These are phyloP conservation scores for Pygocentrus nattereri DNA, from an alignment of 2,797 vertebrate species.

Conservation along the genomic window DNA sequence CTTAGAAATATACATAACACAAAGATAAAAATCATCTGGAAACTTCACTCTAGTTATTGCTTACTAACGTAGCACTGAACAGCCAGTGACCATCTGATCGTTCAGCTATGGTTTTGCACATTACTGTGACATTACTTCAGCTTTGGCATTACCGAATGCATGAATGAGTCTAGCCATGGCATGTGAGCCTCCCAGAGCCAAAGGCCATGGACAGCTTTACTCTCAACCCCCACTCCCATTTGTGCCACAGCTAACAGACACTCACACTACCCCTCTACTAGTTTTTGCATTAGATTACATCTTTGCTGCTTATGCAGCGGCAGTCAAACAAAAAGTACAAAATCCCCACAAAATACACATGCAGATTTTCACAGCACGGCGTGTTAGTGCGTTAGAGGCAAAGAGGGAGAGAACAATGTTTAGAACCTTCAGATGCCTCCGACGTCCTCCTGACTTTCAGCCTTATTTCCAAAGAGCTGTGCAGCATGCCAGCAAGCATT, in stretches of 20 bases:
- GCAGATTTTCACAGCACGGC: constrained; percentile 68
- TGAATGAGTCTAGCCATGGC: not conserved
- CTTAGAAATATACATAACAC: no score
- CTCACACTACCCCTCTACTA: no score
- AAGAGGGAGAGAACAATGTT: constrained; percentile 42
- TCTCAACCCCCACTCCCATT: not conserved
- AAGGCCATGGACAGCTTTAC: not conserved
- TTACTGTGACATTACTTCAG: not conserved
- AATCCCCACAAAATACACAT: constrained; percentile 62
- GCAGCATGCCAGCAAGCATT: constrained; percentile 80
- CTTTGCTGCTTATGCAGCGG: not conserved
- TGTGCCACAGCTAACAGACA: no score
- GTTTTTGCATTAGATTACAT: not conserved
- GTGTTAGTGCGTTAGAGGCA: constrained; percentile 70
- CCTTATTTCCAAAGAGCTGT: constrained; percentile 77
- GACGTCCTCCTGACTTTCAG: constrained; percentile 82
- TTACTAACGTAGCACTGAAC: no score
- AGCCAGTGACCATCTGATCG: no score
- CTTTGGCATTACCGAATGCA: not conserved
- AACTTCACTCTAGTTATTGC: no score
- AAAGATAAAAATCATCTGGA: no score
- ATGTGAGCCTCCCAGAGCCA: not conserved
- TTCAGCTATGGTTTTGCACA: no score
- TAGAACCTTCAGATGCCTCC: constrained; percentile 77
- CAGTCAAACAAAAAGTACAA: not conserved